A percentile compares a stretch with the other conserved stretches of the same genome.
Evolutionary conservation across 2,888 invertebrate genomes (phyloP).

Genomic region (Strigamia crassipes): DNA sequence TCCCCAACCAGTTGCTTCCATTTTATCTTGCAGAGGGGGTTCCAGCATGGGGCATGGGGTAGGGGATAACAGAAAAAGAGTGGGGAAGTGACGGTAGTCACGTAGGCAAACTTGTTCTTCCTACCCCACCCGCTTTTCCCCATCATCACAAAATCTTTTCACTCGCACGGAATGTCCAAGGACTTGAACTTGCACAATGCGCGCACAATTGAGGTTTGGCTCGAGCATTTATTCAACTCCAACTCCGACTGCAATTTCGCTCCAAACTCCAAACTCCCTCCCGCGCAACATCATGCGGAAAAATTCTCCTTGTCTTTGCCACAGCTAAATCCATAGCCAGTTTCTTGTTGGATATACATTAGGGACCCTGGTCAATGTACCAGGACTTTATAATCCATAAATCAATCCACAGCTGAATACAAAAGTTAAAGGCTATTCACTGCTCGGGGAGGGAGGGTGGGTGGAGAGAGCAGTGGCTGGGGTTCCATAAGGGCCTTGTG

Average conservation of each 20-base stretch:
- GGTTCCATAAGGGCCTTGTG: background rate
- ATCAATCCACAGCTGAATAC: conserved; percentile 15
- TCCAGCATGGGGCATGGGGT: background rate
- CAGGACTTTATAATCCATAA: conserved; percentile 35
- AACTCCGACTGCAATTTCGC: background rate
- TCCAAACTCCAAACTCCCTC: background rate
- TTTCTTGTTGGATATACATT: conserved; percentile 1
- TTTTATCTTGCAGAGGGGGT: background rate
- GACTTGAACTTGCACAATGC: conserved; percentile 19
- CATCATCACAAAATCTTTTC: conserved; percentile 27
- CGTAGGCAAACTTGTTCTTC: conserved; percentile 31
- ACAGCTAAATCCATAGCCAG: background rate
- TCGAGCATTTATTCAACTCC: background rate
- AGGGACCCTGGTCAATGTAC: conserved; percentile 25
- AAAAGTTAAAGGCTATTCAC: conserved; percentile 35
- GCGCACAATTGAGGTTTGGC: background rate
- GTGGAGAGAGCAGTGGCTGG: background rate
- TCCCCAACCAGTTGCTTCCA: conserved; percentile 27
- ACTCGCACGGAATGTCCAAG: conserved; percentile 3
- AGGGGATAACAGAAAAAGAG: conserved; percentile 19
- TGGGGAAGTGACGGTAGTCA: conserved; percentile 22
- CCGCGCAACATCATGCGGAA: too few species aligned
- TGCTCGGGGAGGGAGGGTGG: background rate
- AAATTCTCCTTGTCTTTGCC: too few species aligned
- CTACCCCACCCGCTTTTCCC: background rate